Evolutionary conservation across 2,797 vertebrate genomes (phyloP), one percentile per base, ranked within the genome.

Genomic region (Spatula versicolor): DNA sequence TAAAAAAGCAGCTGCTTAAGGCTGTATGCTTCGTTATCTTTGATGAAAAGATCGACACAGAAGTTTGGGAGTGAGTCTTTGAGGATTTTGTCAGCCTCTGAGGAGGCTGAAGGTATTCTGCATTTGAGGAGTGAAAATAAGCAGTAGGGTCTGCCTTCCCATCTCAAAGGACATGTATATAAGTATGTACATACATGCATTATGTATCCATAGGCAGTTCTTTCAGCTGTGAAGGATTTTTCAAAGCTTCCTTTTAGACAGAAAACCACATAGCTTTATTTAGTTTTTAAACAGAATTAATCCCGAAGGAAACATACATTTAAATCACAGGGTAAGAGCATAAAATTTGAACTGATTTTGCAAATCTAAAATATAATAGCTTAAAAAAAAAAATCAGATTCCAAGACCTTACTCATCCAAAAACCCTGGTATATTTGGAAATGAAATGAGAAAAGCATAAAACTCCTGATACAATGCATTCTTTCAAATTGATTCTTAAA

Each of bases 361-460:
- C 17, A 90, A 88, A 71, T 79, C 4, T 26, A 48, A 79, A 55
- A 72, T 19, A 75, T 18, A 79, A 85, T 19, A 10, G 48, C 15
- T 90, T 43, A 80, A 33, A 79, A 84, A 33, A 79, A 82, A 41
- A 3, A 20, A 21, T 48, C 63, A 35, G 33, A 93, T 66, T 90
- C 81, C 64, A 78, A 31, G 69, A 33, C 52, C 71, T 78, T 11
- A 41, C 22, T 79, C 39, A 58, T 58, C 41, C 43, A 82, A 80
- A 48, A 25, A 54, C 3, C 21, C 78, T 81, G 76, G 81, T 59
- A 86, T 77, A 83, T 91, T 81, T 11, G 26, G 72, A 93, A 96
- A 90, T 86, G 88, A 69, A 33, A 52, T 37, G 33, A 92, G 60
- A 87, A 91, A 74, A 76, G 33, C 62, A 62, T 46, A 90, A 95